These are phyloP conservation scores for Danio albolineatus DNA, from an alignment of 2,797 vertebrate species.

Conservation along the genomic window DNA sequence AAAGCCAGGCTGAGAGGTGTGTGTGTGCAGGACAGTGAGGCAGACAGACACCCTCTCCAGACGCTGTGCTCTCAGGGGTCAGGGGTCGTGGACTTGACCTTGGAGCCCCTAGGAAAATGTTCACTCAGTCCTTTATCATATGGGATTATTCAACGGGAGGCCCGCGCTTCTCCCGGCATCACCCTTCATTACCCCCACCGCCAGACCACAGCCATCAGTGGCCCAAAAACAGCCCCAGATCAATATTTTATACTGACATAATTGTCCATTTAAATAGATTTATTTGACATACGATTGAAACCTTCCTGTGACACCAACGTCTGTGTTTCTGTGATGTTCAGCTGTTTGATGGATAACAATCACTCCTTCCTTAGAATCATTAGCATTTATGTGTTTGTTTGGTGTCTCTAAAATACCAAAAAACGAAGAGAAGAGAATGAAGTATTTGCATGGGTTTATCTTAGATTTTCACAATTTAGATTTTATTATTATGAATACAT, in stretches of 20 bases:
- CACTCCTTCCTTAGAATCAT: background rate
- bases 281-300: constrained; percentile 59
- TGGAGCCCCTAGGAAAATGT: constrained; percentile 75
- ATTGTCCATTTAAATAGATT: constrained; percentile 70
- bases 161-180: constrained; percentile 69
- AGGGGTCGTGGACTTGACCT: constrained; percentile 85
- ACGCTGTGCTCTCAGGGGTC: constrained; percentile 76
- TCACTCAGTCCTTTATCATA: constrained; percentile 78
- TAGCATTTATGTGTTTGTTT: background rate
- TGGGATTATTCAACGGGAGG: constrained; percentile 78
- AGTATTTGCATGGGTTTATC: background rate
- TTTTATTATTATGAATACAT: background rate
- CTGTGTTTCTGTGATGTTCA: constrained; percentile 1
- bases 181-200: constrained; percentile 74
- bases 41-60: constrained; percentile 71
- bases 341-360: constrained; percentile 5
- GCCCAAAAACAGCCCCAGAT: constrained; percentile 67
- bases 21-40: constrained; percentile 66
- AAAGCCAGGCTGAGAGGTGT: constrained; percentile 78
- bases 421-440: background rate
- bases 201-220: constrained; percentile 59
- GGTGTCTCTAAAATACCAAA: background rate
- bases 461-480: background rate
- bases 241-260: constrained; percentile 71
- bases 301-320: constrained; percentile 28